phyloP scores from a whole-genome alignment of 2,888 invertebrate genomes.

The Branchipolynoe longqiensis region DNA sequence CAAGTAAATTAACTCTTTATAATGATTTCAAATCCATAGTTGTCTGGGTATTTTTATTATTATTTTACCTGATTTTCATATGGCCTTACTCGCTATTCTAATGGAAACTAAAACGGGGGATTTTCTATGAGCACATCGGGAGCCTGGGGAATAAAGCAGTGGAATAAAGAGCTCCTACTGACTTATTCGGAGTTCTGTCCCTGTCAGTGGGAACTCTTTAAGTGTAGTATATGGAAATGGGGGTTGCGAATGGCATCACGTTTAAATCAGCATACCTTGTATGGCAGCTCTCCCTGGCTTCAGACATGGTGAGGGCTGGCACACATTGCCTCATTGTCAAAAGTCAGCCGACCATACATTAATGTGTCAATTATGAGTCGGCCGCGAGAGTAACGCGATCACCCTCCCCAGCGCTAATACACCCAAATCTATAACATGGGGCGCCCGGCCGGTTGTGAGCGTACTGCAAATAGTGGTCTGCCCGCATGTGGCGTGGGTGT shows the following conservation, averaged over 20 bases:
- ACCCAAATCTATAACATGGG: background rate
- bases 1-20: no score
- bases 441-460: background rate
- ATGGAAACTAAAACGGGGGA: no score
- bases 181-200: no score
- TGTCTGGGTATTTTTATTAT: no score
- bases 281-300: no score
- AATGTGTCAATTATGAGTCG: conserved; percentile 8
- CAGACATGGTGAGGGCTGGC: background rate
- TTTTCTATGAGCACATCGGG: no score
- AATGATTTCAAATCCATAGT: no score
- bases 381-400: background rate
- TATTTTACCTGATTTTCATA: no score
- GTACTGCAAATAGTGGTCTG: background rate
- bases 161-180: no score
- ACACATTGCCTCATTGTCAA: background rate
- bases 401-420: background rate
- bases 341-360: background rate
- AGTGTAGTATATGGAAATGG: background rate
- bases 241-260: background rate
- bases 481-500: background rate
- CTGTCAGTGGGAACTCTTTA: no score
- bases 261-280: background rate
- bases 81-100: no score
- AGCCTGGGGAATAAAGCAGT: no score